phyloP scores from a whole-genome alignment of 2,888 invertebrate species.

The Oscheius sp. region DNA sequence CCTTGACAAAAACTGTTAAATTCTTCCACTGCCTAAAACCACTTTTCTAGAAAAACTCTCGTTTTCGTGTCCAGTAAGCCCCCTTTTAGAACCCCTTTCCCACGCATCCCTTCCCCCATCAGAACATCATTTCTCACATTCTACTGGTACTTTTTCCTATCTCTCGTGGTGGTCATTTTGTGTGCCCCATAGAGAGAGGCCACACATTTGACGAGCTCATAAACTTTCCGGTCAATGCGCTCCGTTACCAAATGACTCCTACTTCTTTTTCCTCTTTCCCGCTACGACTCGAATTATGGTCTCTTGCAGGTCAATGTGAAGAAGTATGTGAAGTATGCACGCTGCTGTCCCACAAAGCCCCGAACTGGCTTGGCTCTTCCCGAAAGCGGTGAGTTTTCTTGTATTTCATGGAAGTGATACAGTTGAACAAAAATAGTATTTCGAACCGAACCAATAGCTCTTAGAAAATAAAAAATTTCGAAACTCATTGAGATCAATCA shows the following conservation, averaged over 20 bases:
- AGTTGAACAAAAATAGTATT: neutral
- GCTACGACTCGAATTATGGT: neutral
- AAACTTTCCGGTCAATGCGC: constrained; percentile 26
- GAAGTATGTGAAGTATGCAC: constrained; percentile 28
- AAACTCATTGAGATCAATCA: too few relatives aligned
- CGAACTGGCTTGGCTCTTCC: constrained; percentile 58
- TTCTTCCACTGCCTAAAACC: too few relatives aligned
- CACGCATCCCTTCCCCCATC: neutral
- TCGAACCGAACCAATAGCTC: neutral
- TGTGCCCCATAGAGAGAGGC: neutral
- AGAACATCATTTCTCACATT: neutral
- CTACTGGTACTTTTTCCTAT: neutral
- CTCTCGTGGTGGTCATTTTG: neutral
- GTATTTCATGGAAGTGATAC: neutral
- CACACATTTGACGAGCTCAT: neutral
- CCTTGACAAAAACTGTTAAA: too few relatives aligned
- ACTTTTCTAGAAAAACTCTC: neutral
- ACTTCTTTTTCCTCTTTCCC: constrained; percentile 4
- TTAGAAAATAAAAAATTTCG: too few relatives aligned
- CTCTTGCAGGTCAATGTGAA: constrained; percentile 8
- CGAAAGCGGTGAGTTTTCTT: constrained; percentile 46
- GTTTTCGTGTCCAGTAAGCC: constrained; percentile 2
- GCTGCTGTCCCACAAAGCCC: constrained; percentile 35
- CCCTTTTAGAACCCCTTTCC: constrained; percentile 31
- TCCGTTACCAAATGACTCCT: neutral